Base-by-base conservation (phyloP, 2,888 invertebrate species). In the Trissolcus brochymenae region DNA sequence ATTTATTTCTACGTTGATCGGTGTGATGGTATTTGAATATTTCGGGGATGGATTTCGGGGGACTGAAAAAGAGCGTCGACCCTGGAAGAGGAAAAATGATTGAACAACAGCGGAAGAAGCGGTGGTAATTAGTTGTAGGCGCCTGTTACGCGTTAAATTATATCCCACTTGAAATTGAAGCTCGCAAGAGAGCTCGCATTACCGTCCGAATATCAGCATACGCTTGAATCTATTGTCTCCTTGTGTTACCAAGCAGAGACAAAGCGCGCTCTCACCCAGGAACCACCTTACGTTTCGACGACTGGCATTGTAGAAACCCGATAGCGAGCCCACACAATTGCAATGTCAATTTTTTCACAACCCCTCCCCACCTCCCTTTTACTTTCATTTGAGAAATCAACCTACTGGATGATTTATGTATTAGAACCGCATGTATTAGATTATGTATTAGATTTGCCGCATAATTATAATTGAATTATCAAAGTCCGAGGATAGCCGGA, bases 301-400 rank as follows among this genome's bases (percentile, higher is more conserved):
- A 71, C 74, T 67, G 60, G 72, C 60, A 77, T 73, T 73, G 64
- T 70, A 70, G 79, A 74, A 77, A 80, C 71, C 56, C 65, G 71
- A 79, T 80, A 80, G 59, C 72, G 65, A 77, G 67, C 73, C 78
- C 73, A 76, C 71, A 73, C 76, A 73, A 78, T 76, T 70, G 76
- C 78, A 73, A 71, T 61, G 61, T 74, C 61, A 49, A 56, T 46
- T 46, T 46, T 16, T 46, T 16, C 16, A 7, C 16, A 21, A 1
- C 17, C 11, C 21, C 17, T 51, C 11, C 16, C 9, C n/a, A n/a
- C n/a, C 19, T 49, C 14, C 14, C 57, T 49, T 51, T 53, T 60
- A 80, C 70, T 84, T 14, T 35, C 87, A 78, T 86, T 89, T 83
- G 86, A 88, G 1, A 7, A 78, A 86, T 90, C 55, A 89, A 87